These are phyloP conservation scores for Pluvianellus socialis DNA, from an alignment of 2,113 vertebrate genomes.

Conservation along the genomic window DNA sequence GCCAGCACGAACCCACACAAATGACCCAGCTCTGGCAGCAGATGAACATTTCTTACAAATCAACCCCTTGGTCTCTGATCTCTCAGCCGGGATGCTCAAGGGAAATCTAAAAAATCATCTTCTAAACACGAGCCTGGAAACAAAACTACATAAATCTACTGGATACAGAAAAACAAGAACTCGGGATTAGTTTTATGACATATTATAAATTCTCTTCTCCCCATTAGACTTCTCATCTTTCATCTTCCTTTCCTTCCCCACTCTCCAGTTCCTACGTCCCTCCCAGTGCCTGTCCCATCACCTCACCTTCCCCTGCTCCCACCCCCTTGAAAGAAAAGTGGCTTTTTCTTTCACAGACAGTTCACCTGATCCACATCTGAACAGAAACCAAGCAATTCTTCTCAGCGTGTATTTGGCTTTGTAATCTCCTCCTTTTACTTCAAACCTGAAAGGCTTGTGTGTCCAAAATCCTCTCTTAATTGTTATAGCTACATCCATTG, in stretches of 20 bases:
- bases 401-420: background rate
- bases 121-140: background rate
- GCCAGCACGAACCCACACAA: background rate
- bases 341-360: background rate
- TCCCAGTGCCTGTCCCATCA: background rate
- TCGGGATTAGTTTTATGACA: background rate
- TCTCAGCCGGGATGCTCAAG: background rate
- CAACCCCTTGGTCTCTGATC: background rate
- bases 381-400: background rate
- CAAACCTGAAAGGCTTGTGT: background rate
- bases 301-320: background rate
- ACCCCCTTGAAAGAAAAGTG: background rate
- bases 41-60: background rate
- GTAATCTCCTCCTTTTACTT: background rate
- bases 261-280: background rate
- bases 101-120: background rate
- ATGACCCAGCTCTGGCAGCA: background rate
- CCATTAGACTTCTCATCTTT: background rate
- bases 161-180: background rate
- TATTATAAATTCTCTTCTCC: background rate
- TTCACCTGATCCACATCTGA: background rate
- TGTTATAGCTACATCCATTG: background rate
- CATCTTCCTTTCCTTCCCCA: background rate
- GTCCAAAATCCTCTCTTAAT: background rate
- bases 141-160: background rate